Evolutionary conservation across 1,140 invertebrate genomes (phyloP).

Genomic region (Nasonia longicornis): DNA sequence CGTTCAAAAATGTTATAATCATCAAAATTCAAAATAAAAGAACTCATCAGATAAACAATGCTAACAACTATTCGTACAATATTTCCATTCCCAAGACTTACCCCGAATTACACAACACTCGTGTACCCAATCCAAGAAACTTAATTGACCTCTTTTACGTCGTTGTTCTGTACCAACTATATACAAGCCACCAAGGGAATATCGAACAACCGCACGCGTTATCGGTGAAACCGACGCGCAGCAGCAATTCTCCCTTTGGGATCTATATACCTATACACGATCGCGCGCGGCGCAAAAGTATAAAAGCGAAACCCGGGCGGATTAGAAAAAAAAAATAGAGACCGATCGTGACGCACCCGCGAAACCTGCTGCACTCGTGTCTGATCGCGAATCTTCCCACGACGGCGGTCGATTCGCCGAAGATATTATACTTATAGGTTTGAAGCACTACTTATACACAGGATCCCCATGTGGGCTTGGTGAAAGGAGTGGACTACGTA

Average conservation of each 20-base stretch:
- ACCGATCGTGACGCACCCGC: not conserved
- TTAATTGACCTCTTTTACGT: not conserved
- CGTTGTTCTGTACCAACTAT: not conserved
- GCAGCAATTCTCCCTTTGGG: not conserved
- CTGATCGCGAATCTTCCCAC: conserved; percentile 20
- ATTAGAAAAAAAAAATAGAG: conserved; percentile 1
- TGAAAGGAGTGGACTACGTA: not conserved
- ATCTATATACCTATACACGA: no score
- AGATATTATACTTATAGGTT: not conserved
- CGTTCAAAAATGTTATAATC: no score
- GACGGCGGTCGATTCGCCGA: not conserved
- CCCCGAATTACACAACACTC: not conserved
- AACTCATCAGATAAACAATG: no score
- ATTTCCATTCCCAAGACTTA: no score
- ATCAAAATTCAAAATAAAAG: no score
- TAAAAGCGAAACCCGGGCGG: no score
- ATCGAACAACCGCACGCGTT: not conserved
- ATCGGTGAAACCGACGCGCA: not conserved
- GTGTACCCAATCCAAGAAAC: not conserved
- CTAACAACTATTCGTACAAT: no score
- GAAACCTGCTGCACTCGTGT: not conserved
- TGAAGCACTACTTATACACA: not conserved
- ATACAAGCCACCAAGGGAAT: not conserved
- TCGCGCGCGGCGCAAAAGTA: no score
- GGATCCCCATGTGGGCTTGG: not conserved